Percentiles rank a stretch among this genome's conserved stretches.
Conservation (phyloP, 2,888 invertebrate species). For the Nephrocerus scutellatus region DNA sequence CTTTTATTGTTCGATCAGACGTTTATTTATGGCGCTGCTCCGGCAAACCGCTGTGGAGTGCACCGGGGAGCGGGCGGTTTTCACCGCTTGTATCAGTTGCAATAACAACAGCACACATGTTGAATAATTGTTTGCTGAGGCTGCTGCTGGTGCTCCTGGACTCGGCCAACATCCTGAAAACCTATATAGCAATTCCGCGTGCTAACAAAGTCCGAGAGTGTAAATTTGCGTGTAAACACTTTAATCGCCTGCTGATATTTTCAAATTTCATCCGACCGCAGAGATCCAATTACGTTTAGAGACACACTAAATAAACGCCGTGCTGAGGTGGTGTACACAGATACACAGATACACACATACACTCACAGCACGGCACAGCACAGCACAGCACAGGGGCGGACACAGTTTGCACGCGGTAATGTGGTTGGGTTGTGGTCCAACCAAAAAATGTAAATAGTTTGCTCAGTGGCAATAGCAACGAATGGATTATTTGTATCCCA, state of each 20-base stretch:
- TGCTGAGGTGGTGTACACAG: too few species aligned
- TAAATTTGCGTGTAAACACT: constrained; percentile 49
- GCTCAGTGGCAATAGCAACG: too few species aligned
- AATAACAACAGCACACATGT: constrained; percentile 23
- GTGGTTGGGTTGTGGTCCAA: too few species aligned
- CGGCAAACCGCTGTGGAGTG: background rate
- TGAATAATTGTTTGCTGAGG: constrained; percentile 24
- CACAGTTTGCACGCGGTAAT: constrained; percentile 22
- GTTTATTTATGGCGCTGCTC: constrained; percentile 21
- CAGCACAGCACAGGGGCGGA: too few species aligned
- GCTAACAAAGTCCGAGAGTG: constrained; percentile 36
- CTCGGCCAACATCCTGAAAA: too few species aligned
- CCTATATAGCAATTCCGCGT: too few species aligned
- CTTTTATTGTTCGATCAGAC: constrained; percentile 24
- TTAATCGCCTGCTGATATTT: constrained; percentile 46
- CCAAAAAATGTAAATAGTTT: constrained; percentile 24
- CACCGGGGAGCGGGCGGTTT: background rate
- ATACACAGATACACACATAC: too few species aligned
- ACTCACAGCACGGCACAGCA: constrained; percentile 19
- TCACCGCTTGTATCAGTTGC: too few species aligned
- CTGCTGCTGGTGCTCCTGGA: too few species aligned
- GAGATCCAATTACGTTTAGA: too few species aligned
- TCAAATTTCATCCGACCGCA: constrained; percentile 25
- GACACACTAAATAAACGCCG: too few species aligned
- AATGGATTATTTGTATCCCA: too few species aligned